These are phyloP conservation scores for Herpailurus yagouaroundi DNA, from an alignment of 2,113 vertebrate species.

Conservation along the genomic window DNA sequence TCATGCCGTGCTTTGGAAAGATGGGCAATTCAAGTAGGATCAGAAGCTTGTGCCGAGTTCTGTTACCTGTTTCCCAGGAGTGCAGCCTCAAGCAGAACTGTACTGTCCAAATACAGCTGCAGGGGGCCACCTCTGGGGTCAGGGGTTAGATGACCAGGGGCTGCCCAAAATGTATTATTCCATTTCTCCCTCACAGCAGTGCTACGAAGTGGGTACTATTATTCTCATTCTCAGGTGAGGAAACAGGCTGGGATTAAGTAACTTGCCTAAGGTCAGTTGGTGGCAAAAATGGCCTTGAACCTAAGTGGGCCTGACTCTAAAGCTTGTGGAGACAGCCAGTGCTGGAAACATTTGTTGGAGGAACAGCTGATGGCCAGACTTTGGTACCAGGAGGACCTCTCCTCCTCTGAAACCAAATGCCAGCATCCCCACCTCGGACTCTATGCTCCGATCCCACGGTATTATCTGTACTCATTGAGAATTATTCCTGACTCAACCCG, in stretches of 20 bases:
- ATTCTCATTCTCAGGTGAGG: neutral
- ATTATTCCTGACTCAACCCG: neutral
- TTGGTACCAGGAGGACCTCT: neutral
- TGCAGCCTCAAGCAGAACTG: neutral
- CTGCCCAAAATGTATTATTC: neutral
- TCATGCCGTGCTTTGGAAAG: neutral
- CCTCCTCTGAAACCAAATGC: neutral
- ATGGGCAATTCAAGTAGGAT: neutral
- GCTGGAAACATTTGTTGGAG: neutral
- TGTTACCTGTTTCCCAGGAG: neutral
- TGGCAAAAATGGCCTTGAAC: neutral
- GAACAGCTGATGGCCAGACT: too few relatives aligned
- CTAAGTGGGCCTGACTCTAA: neutral
- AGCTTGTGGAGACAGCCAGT: neutral
- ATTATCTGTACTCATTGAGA: neutral
- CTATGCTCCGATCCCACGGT: neutral
- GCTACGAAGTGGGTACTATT: too few relatives aligned
- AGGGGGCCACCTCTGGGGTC: neutral
- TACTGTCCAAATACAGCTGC: neutral
- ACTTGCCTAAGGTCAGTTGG: neutral
- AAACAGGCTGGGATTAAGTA: neutral
- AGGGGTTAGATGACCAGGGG: neutral
- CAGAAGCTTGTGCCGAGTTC: neutral
- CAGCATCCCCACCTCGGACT: neutral
- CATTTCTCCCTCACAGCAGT: neutral